Percentiles rank a stretch among this genome's conserved stretches.
phyloP scores from a whole-genome alignment of 2,888 invertebrate species.

The Parasteatoda lunata region DNA sequence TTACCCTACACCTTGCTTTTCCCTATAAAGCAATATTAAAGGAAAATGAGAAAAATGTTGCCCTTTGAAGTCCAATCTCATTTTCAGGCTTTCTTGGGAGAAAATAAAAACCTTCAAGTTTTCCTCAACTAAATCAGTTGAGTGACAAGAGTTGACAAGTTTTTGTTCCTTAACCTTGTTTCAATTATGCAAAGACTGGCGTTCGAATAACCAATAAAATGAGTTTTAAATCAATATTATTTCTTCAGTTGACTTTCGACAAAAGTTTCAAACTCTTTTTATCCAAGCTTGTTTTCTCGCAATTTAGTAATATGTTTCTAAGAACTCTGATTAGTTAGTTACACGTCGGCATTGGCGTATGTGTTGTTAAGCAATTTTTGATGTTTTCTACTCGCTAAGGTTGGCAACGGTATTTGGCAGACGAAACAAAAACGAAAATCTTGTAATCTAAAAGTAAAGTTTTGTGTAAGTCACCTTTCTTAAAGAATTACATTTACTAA shows the following conservation, averaged over 20 bases:
- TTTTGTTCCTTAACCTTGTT: constrained; percentile 41
- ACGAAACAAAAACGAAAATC: too few relatives aligned
- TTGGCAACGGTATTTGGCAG: too few relatives aligned
- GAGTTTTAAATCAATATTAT: constrained; percentile 59
- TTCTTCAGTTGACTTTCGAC: constrained; percentile 35
- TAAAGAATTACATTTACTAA: too few relatives aligned
- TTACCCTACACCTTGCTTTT: constrained; percentile 13
- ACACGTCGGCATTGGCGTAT: neutral
- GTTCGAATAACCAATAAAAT: constrained; percentile 50
- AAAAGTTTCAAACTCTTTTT: constrained; percentile 23
- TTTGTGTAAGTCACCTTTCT: too few relatives aligned
- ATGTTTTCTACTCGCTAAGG: too few relatives aligned
- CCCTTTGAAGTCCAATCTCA: constrained; percentile 67
- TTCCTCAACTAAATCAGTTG: constrained; percentile 43
- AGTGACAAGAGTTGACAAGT: constrained; percentile 60
- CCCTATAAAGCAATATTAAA: constrained; percentile 45
- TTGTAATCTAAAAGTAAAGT: too few relatives aligned
- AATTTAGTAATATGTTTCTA: neutral
- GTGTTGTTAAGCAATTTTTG: neutral
- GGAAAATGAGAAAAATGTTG: constrained; percentile 59
- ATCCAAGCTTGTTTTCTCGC: neutral
- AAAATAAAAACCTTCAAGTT: constrained; percentile 48
- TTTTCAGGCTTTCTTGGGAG: constrained; percentile 42
- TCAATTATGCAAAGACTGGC: constrained; percentile 54
- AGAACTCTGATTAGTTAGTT: neutral